Conservation (phyloP, 2,888 invertebrate genomes). For the Clusia tigrina region DNA sequence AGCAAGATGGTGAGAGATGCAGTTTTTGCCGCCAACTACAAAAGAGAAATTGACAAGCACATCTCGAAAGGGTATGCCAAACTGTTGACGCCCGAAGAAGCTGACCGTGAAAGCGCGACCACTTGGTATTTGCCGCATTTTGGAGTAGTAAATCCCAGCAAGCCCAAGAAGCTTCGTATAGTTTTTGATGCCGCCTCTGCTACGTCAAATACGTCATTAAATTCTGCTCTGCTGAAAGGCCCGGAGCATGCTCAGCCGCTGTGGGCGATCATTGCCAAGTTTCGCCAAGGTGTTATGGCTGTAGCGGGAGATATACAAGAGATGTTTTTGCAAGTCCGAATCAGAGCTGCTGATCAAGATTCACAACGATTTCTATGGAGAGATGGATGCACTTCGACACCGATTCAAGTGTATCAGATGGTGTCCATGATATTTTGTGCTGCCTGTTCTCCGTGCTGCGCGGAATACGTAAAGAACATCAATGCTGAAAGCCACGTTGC, state of each 20-base stretch:
- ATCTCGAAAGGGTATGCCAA: constrained; percentile 29
- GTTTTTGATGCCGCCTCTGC: constrained; percentile 50
- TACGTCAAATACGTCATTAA: constrained; percentile 39
- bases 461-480: constrained; percentile 44
- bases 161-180: constrained; percentile 44
- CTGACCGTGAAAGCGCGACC: not conserved
- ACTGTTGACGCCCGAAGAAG: constrained; percentile 10
- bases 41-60: constrained; percentile 28
- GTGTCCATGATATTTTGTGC: constrained; percentile 31
- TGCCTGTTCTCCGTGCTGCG: constrained; percentile 43
- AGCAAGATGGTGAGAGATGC: too few relatives aligned
- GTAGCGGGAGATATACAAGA: constrained; percentile 50
- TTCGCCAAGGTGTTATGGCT: constrained; percentile 42
- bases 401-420: constrained; percentile 23
- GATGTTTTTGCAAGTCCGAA: constrained; percentile 50
- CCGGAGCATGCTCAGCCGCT: constrained; percentile 46
- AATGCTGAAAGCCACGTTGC: constrained; percentile 37
- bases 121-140: constrained; percentile 33
- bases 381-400: constrained; percentile 9
- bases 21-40: too few relatives aligned
- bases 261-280: constrained; percentile 44
- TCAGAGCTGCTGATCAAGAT: constrained; percentile 41
- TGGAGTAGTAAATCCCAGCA: constrained; percentile 31
- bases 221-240: constrained; percentile 42
- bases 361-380: constrained; percentile 38